Evolutionary conservation across 2,888 invertebrate species (phyloP).

Genomic region (Hyles lineata): DNA sequence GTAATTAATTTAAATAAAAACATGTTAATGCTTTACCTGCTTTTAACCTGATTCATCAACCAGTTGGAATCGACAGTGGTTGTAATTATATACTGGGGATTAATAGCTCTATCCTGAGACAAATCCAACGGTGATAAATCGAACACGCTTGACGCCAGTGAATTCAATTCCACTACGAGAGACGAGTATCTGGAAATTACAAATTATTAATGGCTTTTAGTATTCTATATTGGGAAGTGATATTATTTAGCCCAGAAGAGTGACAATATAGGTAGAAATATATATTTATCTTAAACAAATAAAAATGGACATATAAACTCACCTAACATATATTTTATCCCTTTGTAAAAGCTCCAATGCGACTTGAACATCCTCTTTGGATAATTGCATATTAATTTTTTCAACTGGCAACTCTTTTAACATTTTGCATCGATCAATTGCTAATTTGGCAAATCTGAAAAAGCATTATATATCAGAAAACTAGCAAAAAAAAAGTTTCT

Average conservation of each 20-base stretch:
- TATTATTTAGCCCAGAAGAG: too few relatives aligned
- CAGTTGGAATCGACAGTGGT: slow-evolving; percentile 86
- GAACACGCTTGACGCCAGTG: slow-evolving; percentile 86
- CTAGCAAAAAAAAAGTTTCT: neutral
- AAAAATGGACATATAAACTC: slow-evolving; percentile 35
- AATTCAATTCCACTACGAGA: slow-evolving; percentile 86
- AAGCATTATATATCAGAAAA: neutral
- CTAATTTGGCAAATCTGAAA: slow-evolving; percentile 86
- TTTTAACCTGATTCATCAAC: slow-evolving; percentile 87
- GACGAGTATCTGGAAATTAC: slow-evolving; percentile 79
- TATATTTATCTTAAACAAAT: neutral
- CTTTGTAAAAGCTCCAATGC: slow-evolving; percentile 86
- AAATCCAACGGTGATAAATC: slow-evolving; percentile 86
- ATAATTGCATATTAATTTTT: slow-evolving; percentile 86
- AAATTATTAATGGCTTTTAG: neutral
- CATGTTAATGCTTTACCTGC: slow-evolving; percentile 57
- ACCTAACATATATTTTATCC: slow-evolving; percentile 86
- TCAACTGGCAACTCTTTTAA: slow-evolving; percentile 86
- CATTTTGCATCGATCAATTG: slow-evolving; percentile 88
- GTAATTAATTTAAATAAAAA: neutral
- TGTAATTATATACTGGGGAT: slow-evolving; percentile 85
- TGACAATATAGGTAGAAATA: neutral
- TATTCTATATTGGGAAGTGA: too few relatives aligned
- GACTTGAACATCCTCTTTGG: slow-evolving; percentile 88
- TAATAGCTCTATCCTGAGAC: slow-evolving; percentile 85